These are phyloP conservation scores for Lagorchestes hirsutus DNA, from an alignment of 2,797 vertebrate species.

Conservation along the genomic window DNA sequence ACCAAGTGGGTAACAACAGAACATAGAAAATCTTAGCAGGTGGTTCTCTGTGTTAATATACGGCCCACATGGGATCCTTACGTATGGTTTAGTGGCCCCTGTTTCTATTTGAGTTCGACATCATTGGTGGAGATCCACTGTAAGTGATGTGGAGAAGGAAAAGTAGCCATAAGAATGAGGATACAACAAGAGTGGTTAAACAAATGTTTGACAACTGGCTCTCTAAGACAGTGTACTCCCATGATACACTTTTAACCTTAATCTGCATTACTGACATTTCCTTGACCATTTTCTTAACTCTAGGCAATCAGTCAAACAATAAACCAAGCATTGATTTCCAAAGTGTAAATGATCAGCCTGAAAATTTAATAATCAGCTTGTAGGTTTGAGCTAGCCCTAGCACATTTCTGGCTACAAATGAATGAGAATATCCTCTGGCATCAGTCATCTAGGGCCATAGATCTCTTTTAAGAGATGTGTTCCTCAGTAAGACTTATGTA, in stretches of 20 bases:
- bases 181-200: not conserved
- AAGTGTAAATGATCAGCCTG: not conserved
- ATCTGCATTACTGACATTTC: not conserved
- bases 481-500: not conserved
- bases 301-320: not conserved
- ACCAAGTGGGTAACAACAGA: not conserved
- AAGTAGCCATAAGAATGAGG: not conserved
- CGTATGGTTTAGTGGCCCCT: not conserved
- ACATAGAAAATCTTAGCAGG: not conserved
- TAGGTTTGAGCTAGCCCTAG: not conserved
- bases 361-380: not conserved
- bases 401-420: not conserved
- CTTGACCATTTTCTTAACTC: not conserved
- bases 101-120: not conserved
- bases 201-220: not conserved
- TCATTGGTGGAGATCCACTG: not conserved
- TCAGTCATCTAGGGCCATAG: not conserved
- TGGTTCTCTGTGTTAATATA: not conserved
- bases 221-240: not conserved
- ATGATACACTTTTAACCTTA: not conserved
- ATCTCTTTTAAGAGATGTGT: not conserved
- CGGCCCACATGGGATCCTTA: not conserved
- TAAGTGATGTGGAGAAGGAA: not conserved
- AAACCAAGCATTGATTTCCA: not conserved
- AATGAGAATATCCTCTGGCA: not conserved